Base-by-base conservation (phyloP, 2,113 vertebrate species). In the Hippopotamus amphibius region DNA sequence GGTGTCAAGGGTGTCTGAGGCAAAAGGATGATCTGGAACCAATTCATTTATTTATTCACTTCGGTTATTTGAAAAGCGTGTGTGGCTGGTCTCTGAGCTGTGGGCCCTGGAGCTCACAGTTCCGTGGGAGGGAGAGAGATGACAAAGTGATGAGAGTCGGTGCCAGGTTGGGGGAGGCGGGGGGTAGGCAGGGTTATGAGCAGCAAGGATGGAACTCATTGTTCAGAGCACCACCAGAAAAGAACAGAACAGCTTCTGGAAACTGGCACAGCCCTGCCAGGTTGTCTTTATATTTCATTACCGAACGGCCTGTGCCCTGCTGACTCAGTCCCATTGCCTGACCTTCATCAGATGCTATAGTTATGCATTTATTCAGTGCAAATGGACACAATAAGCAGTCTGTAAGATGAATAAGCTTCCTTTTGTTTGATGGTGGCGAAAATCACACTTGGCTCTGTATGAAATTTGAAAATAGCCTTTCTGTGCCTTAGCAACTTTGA, bases 331-430 rank as follows among this genome's bases (percentile, higher is more conserved):
- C n/a, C 2, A 1, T 12, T 3, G 0, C 6, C 74, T 26, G 15
- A 55, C 65, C 46, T 43, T 26, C 63, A 3, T 57, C 3, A 5
- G 71, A 10, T 3, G 41, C 37, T n/a, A 0, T 0, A 17, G 3
- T 17, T 11, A 48, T 37, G 3, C 63, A 7, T 17, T 22, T 6
- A 7, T 65, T 33, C 7, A 24, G 26, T 6, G 37, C 24, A 30
- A 12, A 22, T 1, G 0, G 12, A 5, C 2, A 0, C 2, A 82
- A 66, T 8, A 11, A 59, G 43, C 48, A 2, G 4, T 5, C 57
- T 59, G 24, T 41, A 68, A 37, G 74, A 37, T 1, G n/a, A 6
- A 46, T n/a, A 6, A 43, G 30, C 14, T 74, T 30, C 46, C 59
- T 6, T 41, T 53, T 26, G 43, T 17, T 26, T n/a, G 7, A 41